Evolutionary conservation across 2,113 vertebrate genomes (phyloP).

Genomic region (Chiloscyllium plagiosum): DNA sequence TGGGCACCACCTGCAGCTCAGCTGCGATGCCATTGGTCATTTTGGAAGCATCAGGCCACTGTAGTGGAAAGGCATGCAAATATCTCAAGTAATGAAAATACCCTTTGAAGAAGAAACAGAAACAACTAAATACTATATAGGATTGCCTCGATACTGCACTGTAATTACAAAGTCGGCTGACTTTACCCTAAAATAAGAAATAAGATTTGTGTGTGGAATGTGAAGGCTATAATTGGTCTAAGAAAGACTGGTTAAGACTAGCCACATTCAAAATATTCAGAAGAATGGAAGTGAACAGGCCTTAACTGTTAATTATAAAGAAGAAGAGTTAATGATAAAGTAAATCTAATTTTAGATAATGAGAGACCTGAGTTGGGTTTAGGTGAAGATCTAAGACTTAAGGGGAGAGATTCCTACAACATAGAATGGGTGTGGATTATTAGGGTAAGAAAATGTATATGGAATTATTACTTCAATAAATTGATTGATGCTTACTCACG

Average conservation of each 20-base stretch:
- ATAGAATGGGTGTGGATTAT: not conserved
- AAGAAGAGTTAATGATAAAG: not conserved
- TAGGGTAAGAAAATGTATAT: not conserved
- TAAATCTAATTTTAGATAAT: slow-evolving; percentile 2
- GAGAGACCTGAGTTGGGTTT: not conserved
- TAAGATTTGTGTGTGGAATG: not conserved
- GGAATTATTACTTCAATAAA: not conserved
- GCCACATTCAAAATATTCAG: not conserved
- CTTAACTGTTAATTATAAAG: not conserved
- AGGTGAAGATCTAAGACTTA: not conserved
- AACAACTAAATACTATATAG: not conserved
- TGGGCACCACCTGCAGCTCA: not conserved
- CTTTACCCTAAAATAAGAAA: not conserved
- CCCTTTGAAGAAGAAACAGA: not conserved
- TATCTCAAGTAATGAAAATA: not conserved
- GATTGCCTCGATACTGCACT: not conserved
- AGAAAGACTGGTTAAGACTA: not conserved
- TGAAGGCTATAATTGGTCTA: not conserved
- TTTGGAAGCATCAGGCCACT: not conserved
- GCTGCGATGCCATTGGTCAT: not conserved
- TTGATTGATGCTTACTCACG: not conserved
- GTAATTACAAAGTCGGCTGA: no score
- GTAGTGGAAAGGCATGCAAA: not conserved
- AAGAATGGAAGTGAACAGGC: not conserved
- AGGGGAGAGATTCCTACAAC: not conserved